Evolutionary conservation across 2,888 invertebrate species (phyloP), one percentile per base, ranked within the genome.

Genomic region (Xanthorhoe spadicearia): DNA sequence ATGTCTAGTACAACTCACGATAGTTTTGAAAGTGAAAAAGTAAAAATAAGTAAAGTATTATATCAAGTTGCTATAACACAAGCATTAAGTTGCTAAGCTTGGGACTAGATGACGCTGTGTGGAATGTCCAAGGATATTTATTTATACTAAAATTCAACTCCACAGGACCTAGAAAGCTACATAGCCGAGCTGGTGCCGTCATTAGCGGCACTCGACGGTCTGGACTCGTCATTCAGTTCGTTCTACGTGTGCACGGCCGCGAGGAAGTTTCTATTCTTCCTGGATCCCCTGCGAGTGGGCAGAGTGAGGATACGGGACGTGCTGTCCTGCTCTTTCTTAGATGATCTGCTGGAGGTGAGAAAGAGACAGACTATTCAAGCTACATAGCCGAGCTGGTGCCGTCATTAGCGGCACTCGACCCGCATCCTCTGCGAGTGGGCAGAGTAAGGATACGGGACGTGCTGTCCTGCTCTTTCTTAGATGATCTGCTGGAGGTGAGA

Each of bases 241-340:
- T 99, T 99, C 93, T 99, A 99, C 85, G 97, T 98, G 18, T 99
- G 99, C 84, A 98, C 99, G 0, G 99, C 98, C 2, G 98, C 98
- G 0, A 94, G 99, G 75, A 98, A 99, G 85, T 99, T 99, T 91
- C 95, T 99, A 78, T 99, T 99, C 92, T 99, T 99, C 84, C 93
- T 99, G 13, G 99, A 99, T 85, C 97, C 98, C 0, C 87, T 98
- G 71, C 93, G 97, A 70, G 97, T 97, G 0, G 98, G 98, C 0
- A 94, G 97, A 72, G 97, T 99, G 55, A 94, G 97, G 77, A 99
- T 99, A 76, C 94, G 97, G 61, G 98, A 99, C 82, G 97, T 99
- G 74, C 92, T 99, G 66, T 97, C 98, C 0, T 98, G 97, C 83
- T 97, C 97, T 53, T 97, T 99, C 88, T 89, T 99, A 1, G 98